A percentile compares a stretch with the other conserved stretches of the same genome.
Conservation (phyloP, 1,140 invertebrate species). For the Lysiphlebus fabarum region DNA sequence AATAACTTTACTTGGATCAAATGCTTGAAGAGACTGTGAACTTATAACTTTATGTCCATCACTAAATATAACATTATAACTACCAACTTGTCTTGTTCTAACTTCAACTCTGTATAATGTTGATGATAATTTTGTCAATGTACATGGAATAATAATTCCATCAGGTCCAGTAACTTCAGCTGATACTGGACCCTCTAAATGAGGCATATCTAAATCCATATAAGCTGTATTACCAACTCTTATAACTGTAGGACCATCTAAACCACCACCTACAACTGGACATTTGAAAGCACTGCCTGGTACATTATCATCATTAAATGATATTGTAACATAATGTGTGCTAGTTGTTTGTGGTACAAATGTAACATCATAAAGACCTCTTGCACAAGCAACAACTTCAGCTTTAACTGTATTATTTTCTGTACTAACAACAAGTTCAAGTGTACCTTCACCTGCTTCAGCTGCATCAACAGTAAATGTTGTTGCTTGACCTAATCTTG, state of each 20-base stretch:
- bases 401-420: constrained; percentile 83
- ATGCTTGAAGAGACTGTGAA: constrained; percentile 74
- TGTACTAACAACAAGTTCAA: constrained; percentile 91
- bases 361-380: constrained; percentile 93
- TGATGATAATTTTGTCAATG: constrained; percentile 54
- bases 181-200: constrained; percentile 45
- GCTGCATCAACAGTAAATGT: constrained; percentile 94
- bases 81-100: constrained; percentile 61
- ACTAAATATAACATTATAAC: constrained; percentile 60
- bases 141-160: constrained; percentile 57
- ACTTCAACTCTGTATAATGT: constrained; percentile 59
- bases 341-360: constrained; percentile 89
- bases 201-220: constrained; percentile 55
- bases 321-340: constrained; percentile 92
- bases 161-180: constrained; percentile 58
- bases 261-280: constrained; percentile 50
- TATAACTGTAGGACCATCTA: constrained; percentile 53
- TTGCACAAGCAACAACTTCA: constrained; percentile 83
- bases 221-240: constrained; percentile 56
- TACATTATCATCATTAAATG: constrained; percentile 92
- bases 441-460: constrained; percentile 90
- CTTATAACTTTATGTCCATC: constrained; percentile 58
- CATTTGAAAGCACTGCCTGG: constrained; percentile 86
- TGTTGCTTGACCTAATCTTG: constrained; percentile 72
- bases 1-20: constrained; percentile 79